Base-by-base conservation (phyloP, 2,797 vertebrate genomes). In the Pangasius krempfi region DNA sequence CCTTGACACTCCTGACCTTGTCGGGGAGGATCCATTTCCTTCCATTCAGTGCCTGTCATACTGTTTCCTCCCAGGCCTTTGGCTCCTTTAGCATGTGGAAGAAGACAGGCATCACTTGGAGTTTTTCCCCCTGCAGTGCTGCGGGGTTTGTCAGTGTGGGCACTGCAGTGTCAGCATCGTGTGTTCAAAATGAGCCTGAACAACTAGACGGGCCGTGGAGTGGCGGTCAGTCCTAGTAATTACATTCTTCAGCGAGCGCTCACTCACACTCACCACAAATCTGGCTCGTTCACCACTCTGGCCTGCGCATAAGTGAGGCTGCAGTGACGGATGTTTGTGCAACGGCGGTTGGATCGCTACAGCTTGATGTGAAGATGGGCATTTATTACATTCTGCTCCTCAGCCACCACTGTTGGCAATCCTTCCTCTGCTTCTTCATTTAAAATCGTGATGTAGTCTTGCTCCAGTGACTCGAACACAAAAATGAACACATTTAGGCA, bases 131-230 rank as follows among this genome's bases (percentile, higher is more conserved):
- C 90, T 88, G 90, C 33, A 75, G 86, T 93, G 93, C 89, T 93
- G 92, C 92, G 92, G 92, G 90, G 93, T 93, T 92, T 92, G 93
- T 91, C 76, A 88, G 91, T 91, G 90, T n/a, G 58, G 70, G 84
- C 91, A 93, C 88, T 92, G 93, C 92, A 3, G 73, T 64, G 83
- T 96, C 95, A 95, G 95, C 94, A 93, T 88, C 72, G 93, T 92
- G 89, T 89, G 92, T 20, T 92, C 88, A 90, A 89, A 92, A 84
- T 89, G 90, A 92, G 86, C 90, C 89, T 92, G 89, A 93, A 90
- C 90, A 91, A 90, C 89, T 92, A 86, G 82, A 92, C 91, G 88
- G 68, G 89, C 93, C 92, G 93, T 92, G 88, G 93, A 91, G 92
- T 90, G 91, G 92, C 81, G 91, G 91, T 92, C 92, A 93, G 93